Conservation (phyloP, 2,797 vertebrate genomes). For the Macrochelys suwanniensis region DNA sequence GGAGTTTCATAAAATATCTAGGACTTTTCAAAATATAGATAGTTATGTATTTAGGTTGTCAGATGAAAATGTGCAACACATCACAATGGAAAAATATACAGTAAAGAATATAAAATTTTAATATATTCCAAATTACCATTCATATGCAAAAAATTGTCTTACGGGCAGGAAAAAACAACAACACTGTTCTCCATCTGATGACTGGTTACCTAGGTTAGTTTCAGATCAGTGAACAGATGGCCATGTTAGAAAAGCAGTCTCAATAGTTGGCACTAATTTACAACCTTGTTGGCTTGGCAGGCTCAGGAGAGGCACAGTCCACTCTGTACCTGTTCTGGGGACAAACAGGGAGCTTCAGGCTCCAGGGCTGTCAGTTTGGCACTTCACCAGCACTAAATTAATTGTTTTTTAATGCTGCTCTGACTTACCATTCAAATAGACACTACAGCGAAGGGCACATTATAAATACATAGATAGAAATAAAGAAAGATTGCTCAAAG, state of each 20-base stretch:
- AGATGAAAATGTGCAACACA: slow-evolving; percentile 3
- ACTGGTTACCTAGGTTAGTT: neutral
- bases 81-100: slow-evolving; percentile 38
- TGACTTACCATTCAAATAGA: neutral
- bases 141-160: slow-evolving; percentile 16
- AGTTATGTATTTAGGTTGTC: slow-evolving; percentile 22
- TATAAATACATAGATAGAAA: neutral
- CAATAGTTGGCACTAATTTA: neutral
- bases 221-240: neutral
- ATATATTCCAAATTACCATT: slow-evolving; percentile 9
- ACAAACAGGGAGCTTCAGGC: neutral
- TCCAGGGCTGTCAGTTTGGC: neutral
- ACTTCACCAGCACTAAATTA: neutral
- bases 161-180: neutral
- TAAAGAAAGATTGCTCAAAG: neutral
- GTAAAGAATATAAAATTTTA: neutral
- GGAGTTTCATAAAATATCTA: slow-evolving; percentile 18
- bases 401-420: neutral
- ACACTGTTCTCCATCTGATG: slow-evolving; percentile 1
- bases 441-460: neutral
- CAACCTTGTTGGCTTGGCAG: rapidly evolving
- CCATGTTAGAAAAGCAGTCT: neutral
- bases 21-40: neutral
- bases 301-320: neutral
- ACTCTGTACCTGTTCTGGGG: neutral